Conservation (phyloP, 2,888 invertebrate species). For the Ectemnius cavifrons region DNA sequence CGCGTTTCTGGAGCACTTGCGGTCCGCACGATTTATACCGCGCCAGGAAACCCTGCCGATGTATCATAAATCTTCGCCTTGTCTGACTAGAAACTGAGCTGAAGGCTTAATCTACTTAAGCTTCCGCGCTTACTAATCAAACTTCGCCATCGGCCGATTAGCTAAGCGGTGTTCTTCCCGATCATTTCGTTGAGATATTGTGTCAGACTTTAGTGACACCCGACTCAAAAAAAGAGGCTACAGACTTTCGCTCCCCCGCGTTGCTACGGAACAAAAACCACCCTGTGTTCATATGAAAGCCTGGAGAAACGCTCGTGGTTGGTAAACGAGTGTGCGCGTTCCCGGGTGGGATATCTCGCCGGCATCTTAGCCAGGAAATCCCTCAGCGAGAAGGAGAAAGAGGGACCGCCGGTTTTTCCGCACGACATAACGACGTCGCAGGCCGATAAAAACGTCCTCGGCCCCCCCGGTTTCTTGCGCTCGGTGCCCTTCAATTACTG, state of each 20-base stretch:
- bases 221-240: background rate
- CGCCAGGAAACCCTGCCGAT: background rate
- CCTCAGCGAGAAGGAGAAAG: background rate
- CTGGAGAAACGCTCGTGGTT: background rate
- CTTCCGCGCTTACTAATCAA: background rate
- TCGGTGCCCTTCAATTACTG: slow-evolving; percentile 49
- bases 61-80: background rate
- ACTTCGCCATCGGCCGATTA: background rate
- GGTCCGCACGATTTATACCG: background rate
- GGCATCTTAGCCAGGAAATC: slow-evolving; percentile 8
- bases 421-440: slow-evolving; percentile 27
- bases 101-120: slow-evolving; percentile 3
- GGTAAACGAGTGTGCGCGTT: background rate
- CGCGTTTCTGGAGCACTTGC: slow-evolving; percentile 7
- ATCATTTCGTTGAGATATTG: background rate
- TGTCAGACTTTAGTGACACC: background rate
- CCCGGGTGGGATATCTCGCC: background rate
- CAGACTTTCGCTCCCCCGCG: background rate
- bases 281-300: background rate
- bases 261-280: background rate
- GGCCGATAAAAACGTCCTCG: slow-evolving; percentile 19
- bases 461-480: slow-evolving; percentile 39
- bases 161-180: background rate
- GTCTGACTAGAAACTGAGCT: background rate
- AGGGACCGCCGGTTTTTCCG: slow-evolving; percentile 22